Conservation (phyloP, 1,140 invertebrate genomes). For the Drosophila pseudoobscura region DNA sequence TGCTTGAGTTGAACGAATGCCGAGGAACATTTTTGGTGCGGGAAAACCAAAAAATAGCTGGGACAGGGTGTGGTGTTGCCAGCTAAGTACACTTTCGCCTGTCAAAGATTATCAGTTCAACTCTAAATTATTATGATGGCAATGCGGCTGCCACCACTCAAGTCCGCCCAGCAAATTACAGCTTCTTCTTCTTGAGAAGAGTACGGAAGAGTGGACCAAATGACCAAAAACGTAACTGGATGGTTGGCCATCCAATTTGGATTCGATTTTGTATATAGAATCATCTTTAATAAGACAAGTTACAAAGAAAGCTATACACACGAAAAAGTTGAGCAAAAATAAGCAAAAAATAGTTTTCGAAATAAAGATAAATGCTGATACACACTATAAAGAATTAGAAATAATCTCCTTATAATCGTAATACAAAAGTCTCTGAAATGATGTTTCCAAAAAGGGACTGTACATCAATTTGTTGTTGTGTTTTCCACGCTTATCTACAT, state of each 20-base stretch:
- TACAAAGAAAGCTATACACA: no score
- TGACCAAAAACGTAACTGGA: slow-evolving; percentile 16
- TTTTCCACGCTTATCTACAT: slow-evolving; percentile 60
- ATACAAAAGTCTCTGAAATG: no score
- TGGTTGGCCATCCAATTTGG: neutral
- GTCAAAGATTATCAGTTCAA: slow-evolving; percentile 63
- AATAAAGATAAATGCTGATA: no score
- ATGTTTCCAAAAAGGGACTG: slow-evolving; percentile 12
- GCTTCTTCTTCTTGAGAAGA: slow-evolving; percentile 29
- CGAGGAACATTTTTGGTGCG: no score
- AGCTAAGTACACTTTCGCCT: slow-evolving; percentile 55
- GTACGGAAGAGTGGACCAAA: neutral
- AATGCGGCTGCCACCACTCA: slow-evolving; percentile 20
- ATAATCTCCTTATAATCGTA: no score
- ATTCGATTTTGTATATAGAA: no score
- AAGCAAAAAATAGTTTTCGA: no score
- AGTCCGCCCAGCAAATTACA: slow-evolving; percentile 47
- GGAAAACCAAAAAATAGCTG: neutral
- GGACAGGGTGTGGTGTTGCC: slow-evolving; percentile 10
- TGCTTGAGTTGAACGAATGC: neutral
- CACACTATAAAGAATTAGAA: no score
- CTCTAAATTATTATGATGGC: slow-evolving; percentile 69
- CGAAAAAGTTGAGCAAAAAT: no score
- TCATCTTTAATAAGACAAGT: no score
- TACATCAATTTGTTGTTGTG: slow-evolving; percentile 71